Percentiles rank a stretch among this genome's conserved stretches.
Evolutionary conservation across 2,888 invertebrate genomes (phyloP).

Genomic region (Agrypnus murinus): DNA sequence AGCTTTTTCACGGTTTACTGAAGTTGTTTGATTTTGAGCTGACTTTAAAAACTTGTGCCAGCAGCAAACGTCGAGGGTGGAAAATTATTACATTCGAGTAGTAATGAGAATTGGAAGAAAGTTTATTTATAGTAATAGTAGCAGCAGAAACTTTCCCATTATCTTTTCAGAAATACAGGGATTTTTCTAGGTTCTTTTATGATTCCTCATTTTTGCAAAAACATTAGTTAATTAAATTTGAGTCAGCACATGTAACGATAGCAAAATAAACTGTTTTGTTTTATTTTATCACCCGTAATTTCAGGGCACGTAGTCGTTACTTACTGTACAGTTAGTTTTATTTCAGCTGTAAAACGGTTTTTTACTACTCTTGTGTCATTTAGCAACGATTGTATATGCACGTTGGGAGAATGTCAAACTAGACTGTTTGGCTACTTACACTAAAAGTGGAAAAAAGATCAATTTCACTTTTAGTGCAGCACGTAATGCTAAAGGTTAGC

Average conservation of each 20-base stretch:
- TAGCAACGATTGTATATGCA: conserved; percentile 45
- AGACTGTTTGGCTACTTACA: background rate
- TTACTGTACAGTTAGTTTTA: conserved; percentile 55
- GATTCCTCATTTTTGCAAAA: background rate
- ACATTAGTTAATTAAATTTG: conserved; percentile 19
- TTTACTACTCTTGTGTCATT: conserved; percentile 42
- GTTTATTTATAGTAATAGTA: background rate
- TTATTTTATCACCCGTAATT: conserved; percentile 17
- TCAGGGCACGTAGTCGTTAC: conserved; percentile 50
- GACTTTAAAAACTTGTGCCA: background rate
- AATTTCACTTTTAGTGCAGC: conserved; percentile 15
- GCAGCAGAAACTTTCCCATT: too few species aligned
- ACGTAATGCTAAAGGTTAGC: background rate
- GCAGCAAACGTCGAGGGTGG: too few species aligned
- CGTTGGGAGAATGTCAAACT: conserved; percentile 38
- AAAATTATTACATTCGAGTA: background rate
- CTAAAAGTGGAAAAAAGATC: conserved; percentile 19
- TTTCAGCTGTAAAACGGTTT: conserved; percentile 53
- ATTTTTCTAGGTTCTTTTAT: too few species aligned
- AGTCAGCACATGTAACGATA: conserved; percentile 22
- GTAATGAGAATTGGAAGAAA: background rate
- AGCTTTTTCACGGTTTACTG: conserved; percentile 13
- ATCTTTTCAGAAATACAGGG: too few species aligned
- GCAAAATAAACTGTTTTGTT: conserved; percentile 1
- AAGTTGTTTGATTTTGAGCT: background rate